These are phyloP conservation scores for Atta texana DNA, from an alignment of 1,140 invertebrate genomes.

Conservation along the genomic window DNA sequence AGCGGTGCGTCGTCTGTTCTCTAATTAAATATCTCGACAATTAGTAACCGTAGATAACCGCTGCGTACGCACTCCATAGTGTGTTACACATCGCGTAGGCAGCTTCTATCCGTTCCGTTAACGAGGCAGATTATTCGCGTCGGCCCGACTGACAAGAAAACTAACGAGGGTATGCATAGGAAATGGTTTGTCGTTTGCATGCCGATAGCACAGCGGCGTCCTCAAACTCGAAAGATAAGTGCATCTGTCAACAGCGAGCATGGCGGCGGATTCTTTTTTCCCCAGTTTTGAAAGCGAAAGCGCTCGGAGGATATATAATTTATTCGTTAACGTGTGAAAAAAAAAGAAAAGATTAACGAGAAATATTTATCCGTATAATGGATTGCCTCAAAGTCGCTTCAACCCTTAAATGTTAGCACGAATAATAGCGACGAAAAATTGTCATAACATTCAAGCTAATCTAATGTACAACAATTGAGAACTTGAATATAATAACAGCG, in stretches of 20 bases:
- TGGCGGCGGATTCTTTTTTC: constrained; percentile 56
- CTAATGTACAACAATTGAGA: background rate
- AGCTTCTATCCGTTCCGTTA: constrained; percentile 74
- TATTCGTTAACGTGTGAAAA: constrained; percentile 20
- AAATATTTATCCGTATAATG: background rate
- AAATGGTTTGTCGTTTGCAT: constrained; percentile 78
- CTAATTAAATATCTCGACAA: constrained; percentile 56
- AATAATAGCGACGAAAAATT: background rate
- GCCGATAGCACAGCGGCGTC: constrained; percentile 73
- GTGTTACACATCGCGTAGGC: constrained; percentile 63
- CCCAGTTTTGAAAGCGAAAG: constrained; percentile 36
- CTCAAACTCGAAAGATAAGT: constrained; percentile 72
- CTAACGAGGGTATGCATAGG: constrained; percentile 77
- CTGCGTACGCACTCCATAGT: constrained; percentile 25
- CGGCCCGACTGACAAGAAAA: constrained; percentile 71
- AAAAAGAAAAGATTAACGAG: background rate
- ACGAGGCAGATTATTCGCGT: constrained; percentile 79
- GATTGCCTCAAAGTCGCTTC: background rate
- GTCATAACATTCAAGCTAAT: background rate
- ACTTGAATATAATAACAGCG: no score
- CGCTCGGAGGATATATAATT: constrained; percentile 41
- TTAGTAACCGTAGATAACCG: constrained; percentile 50
- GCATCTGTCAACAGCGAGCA: constrained; percentile 72
- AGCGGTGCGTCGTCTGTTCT: background rate
- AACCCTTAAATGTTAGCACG: background rate